Conservation (phyloP, 2,888 invertebrate genomes). For the Drosophila bunnanda region DNA sequence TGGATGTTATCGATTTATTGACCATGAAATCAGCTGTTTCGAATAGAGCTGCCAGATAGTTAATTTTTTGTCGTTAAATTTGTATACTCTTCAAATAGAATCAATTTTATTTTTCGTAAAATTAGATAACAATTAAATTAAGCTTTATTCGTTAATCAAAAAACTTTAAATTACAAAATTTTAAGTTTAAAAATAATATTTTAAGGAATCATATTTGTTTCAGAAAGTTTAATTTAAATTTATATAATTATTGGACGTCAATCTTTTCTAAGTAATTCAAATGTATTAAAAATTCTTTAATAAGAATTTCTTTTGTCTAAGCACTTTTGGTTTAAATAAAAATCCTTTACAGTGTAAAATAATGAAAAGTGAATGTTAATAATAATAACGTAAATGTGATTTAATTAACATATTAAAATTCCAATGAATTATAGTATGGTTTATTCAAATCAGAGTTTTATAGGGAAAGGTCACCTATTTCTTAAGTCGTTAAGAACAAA, state of each 20-base stretch:
- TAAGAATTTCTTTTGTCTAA: background rate
- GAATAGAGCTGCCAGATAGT: background rate
- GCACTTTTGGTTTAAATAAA: background rate
- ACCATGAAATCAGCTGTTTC: background rate
- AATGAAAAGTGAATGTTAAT: slow-evolving; percentile 1
- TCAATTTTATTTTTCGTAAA: too few relatives aligned
- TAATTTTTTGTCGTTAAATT: background rate
- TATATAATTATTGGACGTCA: background rate
- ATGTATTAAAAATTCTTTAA: background rate
- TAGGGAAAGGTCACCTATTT: slow-evolving; percentile 22
- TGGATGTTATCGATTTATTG: background rate
- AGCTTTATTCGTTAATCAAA: background rate
- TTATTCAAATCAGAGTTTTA: slow-evolving; percentile 5
- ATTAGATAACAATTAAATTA: background rate
- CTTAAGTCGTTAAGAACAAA: background rate
- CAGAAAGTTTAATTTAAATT: background rate
- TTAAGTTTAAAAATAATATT: background rate
- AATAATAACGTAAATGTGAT: background rate
- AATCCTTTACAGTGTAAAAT: background rate
- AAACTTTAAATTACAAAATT: background rate
- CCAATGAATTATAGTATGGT: too few relatives aligned
- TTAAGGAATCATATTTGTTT: background rate
- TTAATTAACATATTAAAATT: background rate
- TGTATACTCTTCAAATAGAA: background rate
- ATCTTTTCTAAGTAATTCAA: background rate